A percentile compares a stretch with the other conserved stretches of the same genome.
Evolutionary conservation across 1,140 invertebrate genomes (phyloP).

Genomic region (Aphelinus certus): DNA sequence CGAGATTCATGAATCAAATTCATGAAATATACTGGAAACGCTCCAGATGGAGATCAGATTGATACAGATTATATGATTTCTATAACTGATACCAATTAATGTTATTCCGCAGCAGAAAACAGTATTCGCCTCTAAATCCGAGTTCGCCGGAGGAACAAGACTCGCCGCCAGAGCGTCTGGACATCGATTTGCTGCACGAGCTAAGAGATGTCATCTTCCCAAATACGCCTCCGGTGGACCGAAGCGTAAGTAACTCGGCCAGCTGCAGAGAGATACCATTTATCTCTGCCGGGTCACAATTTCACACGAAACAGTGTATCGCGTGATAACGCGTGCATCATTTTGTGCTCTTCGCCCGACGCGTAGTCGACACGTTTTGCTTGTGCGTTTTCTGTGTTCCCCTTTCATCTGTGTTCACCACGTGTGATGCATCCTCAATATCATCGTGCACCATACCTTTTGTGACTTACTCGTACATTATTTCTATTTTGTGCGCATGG

Average conservation of each 20-base stretch:
- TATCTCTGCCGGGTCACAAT: slow-evolving; percentile 6
- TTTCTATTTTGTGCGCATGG: too few species aligned
- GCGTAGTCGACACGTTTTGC: background rate
- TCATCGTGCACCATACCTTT: too few species aligned
- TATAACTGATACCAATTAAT: too few species aligned
- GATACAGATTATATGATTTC: too few species aligned
- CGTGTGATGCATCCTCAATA: too few species aligned
- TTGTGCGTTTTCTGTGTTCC: background rate
- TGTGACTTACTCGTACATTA: too few species aligned
- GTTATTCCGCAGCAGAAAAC: slow-evolving; percentile 57
- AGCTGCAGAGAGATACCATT: slow-evolving; percentile 4
- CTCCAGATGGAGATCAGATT: too few species aligned
- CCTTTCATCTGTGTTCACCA: slow-evolving; percentile 6
- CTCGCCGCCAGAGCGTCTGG: slow-evolving; percentile 57
- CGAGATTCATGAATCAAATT: too few species aligned
- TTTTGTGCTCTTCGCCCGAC: background rate
- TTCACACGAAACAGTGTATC: slow-evolving; percentile 14
- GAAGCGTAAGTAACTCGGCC: slow-evolving; percentile 64
- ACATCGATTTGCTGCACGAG: slow-evolving; percentile 75
- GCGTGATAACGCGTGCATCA: slow-evolving; percentile 26
- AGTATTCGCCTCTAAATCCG: slow-evolving; percentile 67
- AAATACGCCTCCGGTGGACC: slow-evolving; percentile 66
- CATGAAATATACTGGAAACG: too few species aligned
- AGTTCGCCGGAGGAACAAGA: slow-evolving; percentile 66
- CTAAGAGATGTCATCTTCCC: slow-evolving; percentile 71